Evolutionary conservation across 2,888 invertebrate genomes (phyloP).

Genomic region (Ceriagrion tenellum): DNA sequence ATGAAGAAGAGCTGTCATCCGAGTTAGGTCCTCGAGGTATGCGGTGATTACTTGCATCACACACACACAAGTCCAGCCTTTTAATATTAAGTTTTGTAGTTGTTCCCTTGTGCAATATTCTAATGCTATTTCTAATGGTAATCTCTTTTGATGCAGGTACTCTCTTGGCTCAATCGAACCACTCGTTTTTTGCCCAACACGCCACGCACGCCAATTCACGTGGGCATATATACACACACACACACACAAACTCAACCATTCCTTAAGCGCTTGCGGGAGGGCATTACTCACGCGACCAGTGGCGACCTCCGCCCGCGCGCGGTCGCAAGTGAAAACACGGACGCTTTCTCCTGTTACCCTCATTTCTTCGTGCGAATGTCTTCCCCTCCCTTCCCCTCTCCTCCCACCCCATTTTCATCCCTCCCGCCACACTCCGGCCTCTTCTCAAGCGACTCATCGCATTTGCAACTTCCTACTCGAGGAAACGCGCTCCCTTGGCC

Average conservation of each 20-base stretch:
- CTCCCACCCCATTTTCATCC: not conserved
- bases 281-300: not conserved
- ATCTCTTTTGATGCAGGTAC: too few species aligned
- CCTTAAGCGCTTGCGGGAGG: not conserved
- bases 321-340: conserved; percentile 48
- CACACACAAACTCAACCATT: too few species aligned
- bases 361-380: not conserved
- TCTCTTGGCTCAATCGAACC: too few species aligned
- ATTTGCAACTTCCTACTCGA: not conserved
- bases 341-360: conserved; percentile 14
- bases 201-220: too few species aligned
- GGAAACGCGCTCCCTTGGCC: not conserved
- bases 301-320: conserved; percentile 1
- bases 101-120: too few species aligned
- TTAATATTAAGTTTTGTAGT: too few species aligned
- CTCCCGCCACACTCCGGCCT: not conserved
- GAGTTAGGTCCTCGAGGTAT: too few species aligned
- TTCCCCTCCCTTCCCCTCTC: not conserved
- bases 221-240: not conserved
- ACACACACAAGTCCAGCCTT: too few species aligned
- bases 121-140: too few species aligned
- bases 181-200: too few species aligned
- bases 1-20: too few species aligned
- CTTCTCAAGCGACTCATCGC: not conserved
- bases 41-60: too few species aligned